Conservation (phyloP, 2,797 vertebrate genomes). For the Anomalospiza imberbis region DNA sequence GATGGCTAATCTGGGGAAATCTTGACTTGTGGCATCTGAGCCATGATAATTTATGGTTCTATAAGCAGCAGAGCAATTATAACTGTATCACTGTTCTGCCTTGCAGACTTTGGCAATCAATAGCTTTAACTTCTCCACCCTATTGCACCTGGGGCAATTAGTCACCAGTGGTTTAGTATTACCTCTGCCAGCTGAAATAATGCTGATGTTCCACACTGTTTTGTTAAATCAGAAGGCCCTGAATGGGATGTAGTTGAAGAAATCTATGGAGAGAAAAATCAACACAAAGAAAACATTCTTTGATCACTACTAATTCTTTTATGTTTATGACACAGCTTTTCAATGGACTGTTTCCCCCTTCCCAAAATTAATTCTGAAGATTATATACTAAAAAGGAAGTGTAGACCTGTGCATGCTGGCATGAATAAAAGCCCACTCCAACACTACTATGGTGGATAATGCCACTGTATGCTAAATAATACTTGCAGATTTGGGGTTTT, state of each 20-base stretch:
- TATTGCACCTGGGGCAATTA: constrained; percentile 23
- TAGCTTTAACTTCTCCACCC: constrained; percentile 1
- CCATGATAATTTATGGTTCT: neutral
- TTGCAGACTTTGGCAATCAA: neutral
- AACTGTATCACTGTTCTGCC: neutral
- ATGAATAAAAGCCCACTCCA: neutral
- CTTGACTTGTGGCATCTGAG: neutral
- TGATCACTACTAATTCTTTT: neutral
- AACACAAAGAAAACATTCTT: neutral
- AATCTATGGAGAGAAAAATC: constrained; percentile 68
- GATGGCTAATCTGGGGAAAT: neutral
- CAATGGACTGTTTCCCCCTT: neutral
- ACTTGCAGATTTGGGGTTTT: neutral
- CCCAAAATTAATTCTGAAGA: neutral
- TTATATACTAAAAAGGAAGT: neutral
- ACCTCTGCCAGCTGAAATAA: constrained; percentile 83
- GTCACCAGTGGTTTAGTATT: constrained; percentile 56
- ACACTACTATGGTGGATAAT: neutral
- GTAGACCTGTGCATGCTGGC: neutral
- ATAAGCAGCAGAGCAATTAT: constrained; percentile 36
- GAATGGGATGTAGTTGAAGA: constrained; percentile 78
- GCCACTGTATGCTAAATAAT: neutral
- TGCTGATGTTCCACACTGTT: constrained; percentile 78
- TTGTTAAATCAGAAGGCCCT: constrained; percentile 75
- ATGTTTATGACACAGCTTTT: neutral